phyloP scores from a whole-genome alignment of 1,140 invertebrate species.

The Pentalonia nigronervosa region DNA sequence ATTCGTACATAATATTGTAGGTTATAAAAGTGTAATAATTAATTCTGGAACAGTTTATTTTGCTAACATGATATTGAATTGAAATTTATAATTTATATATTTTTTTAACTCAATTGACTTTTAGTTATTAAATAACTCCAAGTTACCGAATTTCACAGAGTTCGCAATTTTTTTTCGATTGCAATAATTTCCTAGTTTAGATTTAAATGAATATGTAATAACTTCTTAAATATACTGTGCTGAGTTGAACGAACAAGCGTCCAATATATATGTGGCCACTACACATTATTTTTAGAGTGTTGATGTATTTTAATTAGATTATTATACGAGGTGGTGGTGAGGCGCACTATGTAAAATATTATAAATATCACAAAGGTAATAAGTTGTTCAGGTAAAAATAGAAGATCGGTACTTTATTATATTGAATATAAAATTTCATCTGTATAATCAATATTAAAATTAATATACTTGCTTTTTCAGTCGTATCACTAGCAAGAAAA shows the following conservation, averaged over 20 bases:
- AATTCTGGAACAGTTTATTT: no score
- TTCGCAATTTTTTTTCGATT: not conserved
- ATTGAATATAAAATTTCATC: not conserved
- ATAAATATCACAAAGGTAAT: not conserved
- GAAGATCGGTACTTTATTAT: not conserved
- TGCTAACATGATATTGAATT: not conserved
- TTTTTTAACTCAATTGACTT: not conserved
- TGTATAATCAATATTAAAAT: not conserved
- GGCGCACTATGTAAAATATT: not conserved
- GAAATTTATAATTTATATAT: not conserved
- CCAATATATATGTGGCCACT: not conserved
- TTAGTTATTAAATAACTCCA: not conserved
- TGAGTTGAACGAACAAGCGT: not conserved
- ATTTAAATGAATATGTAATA: no score
- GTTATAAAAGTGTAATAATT: not conserved
- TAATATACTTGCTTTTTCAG: not conserved
- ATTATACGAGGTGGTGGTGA: not conserved
- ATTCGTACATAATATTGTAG: not conserved
- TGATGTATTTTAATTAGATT: not conserved
- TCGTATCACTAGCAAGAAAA: not conserved
- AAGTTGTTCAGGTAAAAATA: no score
- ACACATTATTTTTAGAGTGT: not conserved
- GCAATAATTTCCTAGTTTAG: no score
- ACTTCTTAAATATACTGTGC: no score
- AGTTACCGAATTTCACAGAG: not conserved